Evolutionary conservation across 2,797 vertebrate species (phyloP).

Genomic region (Coracias cyanogaster): DNA sequence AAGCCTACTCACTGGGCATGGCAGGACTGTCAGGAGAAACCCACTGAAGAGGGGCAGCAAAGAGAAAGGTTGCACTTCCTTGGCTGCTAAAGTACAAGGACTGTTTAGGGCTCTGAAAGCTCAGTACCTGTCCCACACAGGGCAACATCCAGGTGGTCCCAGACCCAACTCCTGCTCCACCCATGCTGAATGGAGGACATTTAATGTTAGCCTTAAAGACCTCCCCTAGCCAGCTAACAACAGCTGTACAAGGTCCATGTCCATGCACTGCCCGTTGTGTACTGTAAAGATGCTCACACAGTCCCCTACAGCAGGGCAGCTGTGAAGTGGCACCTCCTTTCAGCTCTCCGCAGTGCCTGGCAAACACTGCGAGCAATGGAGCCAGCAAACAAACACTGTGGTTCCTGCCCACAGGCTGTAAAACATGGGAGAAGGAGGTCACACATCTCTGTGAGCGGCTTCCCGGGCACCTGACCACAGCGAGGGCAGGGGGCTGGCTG

Average conservation of each 20-base stretch:
- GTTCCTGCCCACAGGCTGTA: neutral
- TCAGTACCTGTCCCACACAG: neutral
- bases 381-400: neutral
- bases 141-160: neutral
- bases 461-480: neutral
- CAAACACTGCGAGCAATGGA: neutral
- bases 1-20: neutral
- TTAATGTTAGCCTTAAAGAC: neutral
- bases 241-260: neutral
- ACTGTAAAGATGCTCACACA: neutral
- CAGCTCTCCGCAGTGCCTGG: accelerated
- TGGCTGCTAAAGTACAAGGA: neutral
- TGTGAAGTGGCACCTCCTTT: neutral
- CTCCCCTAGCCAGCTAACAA: neutral
- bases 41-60: accelerated
- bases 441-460: neutral
- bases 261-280: accelerated
- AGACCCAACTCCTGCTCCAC: neutral
- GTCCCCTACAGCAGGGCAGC: neutral
- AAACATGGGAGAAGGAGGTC: slow-evolving; percentile 3
- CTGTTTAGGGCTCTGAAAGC: neutral
- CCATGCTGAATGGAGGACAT: neutral
- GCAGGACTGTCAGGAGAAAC: neutral
- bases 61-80: neutral
- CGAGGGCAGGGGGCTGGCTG: neutral